Evolutionary conservation across 1,140 invertebrate genomes (phyloP), one percentile per base, ranked within the genome.

Genomic region (Drosophila suzukii): DNA sequence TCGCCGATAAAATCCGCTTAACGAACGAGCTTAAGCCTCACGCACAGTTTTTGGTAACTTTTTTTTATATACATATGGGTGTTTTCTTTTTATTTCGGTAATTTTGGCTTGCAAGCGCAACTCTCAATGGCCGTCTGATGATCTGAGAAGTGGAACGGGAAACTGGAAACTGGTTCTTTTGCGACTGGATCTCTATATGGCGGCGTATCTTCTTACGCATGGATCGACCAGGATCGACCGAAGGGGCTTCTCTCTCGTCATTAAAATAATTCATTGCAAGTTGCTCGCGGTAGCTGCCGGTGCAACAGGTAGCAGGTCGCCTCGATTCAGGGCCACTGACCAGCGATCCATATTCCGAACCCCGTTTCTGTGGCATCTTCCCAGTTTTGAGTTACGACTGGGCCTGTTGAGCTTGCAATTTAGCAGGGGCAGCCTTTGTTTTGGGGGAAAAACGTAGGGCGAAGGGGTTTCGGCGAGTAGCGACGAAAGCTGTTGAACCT

Each of bases 211-310:
- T 79, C 68, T 75, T 79, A 81, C 82, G 81, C 73, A 81, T 74
- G 56, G 27, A 27, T 27, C 27, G 27, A 20, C 57, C 83, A 88
- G 84, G 72, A 71, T 58, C 43, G 32, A 24, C 15, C 27, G 51
- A 58, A 78, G 60, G 57, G 68, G 72, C 61, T 49, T 51, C 60
- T 81, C 56, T 77, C 83, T 88, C 76, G 72, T 89, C 83, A 88
- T 88, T 88, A 89, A 89, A 83, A 73, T 89, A 88, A 86, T 89
- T 88, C 83, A 89, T 88, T 88, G 84, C 83, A 41, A 39, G 65
- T 27, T 17, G 49, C 30, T 62, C 50, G 67, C 62, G 32, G 75
- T 78, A 67, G 79, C 80, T 78, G 77, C 47, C 34, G 50, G 41
- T 70, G 70, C 76, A 86, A 88, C 84, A 88, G 83, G 83, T 89